phyloP scores from a whole-genome alignment of 2,888 invertebrate species.

The Germaria angustata region DNA sequence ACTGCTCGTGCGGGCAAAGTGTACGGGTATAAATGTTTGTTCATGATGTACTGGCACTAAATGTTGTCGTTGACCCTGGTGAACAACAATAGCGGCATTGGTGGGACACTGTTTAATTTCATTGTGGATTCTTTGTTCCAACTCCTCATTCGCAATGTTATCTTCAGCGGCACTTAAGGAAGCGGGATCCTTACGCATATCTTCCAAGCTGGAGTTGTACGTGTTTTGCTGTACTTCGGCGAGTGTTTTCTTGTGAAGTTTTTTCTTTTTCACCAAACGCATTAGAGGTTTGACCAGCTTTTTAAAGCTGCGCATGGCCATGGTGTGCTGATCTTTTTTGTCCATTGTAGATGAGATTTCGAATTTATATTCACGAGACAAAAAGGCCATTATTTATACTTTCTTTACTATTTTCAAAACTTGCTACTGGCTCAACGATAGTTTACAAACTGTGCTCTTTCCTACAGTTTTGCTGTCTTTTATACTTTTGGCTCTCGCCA shows the following conservation, averaged over 20 bases:
- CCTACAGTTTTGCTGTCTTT: background rate
- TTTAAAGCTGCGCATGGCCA: constrained; percentile 75
- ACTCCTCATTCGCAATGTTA: constrained; percentile 85
- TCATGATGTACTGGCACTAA: constrained; percentile 75
- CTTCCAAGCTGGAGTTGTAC: constrained; percentile 77
- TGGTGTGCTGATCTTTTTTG: constrained; percentile 76
- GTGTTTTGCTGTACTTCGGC: constrained; percentile 78
- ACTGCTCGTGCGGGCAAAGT: constrained; percentile 88
- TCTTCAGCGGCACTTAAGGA: constrained; percentile 74
- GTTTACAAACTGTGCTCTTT: constrained; percentile 51
- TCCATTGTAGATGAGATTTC: constrained; percentile 68
- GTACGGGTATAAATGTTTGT: constrained; percentile 83
- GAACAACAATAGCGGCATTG: constrained; percentile 84
- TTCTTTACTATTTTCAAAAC: background rate
- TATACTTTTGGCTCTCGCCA: constrained; percentile 29
- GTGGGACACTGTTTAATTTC: constrained; percentile 85
- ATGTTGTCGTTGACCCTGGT: constrained; percentile 80
- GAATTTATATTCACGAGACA: constrained; percentile 78
- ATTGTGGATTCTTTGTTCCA: constrained; percentile 87
- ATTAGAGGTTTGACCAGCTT: constrained; percentile 78
- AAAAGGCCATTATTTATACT: constrained; percentile 72
- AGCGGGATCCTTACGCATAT: constrained; percentile 77
- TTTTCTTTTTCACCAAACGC: constrained; percentile 77
- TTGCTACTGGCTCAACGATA: constrained; percentile 34
- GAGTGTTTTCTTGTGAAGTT: constrained; percentile 75